Base-by-base conservation (phyloP, 1,140 invertebrate genomes). In the Pantala flavescens region DNA sequence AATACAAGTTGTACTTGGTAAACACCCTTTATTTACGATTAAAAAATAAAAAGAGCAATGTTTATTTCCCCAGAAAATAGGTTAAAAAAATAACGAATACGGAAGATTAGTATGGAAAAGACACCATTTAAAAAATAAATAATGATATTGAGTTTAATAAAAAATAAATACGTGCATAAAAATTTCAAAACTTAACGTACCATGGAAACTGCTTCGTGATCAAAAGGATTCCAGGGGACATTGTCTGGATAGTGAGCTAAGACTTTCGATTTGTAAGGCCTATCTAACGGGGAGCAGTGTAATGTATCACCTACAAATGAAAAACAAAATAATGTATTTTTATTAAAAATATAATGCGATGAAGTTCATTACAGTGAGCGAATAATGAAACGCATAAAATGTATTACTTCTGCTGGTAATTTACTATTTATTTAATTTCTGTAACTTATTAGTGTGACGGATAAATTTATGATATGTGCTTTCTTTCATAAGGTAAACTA, bases 171-270 rank as follows among this genome's bases (percentile, higher is more conserved):
- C 49, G 14, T 63, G 14, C 14, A 63, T 63, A 14, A 63, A 63
- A 63, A 63, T 14, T n/a, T 63, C n/a, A n/a, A 36, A 28, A 75
- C 42, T 71, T 63, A 12, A 80, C 84, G 85, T 85, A 95, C 93
- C 94, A 97, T 97, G 83, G 93, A 94, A 73, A 97, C 93, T 78
- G 95, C 95, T 86, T 95, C 91, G 80, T 92, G 90, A 89, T 98
- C 95, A 86, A 98, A 97, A 74, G 91, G 89, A 87, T 97, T 96
- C 88, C 91, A 90, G 78, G 90, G 81, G 49, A 97, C 92, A 84
- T 94, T 90, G 79, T 97, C 92, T 73, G 97, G 97, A 85, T 96
- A 98, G 83, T 98, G 95, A 71, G 91, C 91, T 74, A 99, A 85
- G 73, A 98, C 91, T 85, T 96, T 96, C 77, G 92, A 92, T 83